Percentiles rank a stretch among this genome's conserved stretches.
phyloP scores from a whole-genome alignment of 2,113 vertebrate species.

The Dascyllus trimaculatus region DNA sequence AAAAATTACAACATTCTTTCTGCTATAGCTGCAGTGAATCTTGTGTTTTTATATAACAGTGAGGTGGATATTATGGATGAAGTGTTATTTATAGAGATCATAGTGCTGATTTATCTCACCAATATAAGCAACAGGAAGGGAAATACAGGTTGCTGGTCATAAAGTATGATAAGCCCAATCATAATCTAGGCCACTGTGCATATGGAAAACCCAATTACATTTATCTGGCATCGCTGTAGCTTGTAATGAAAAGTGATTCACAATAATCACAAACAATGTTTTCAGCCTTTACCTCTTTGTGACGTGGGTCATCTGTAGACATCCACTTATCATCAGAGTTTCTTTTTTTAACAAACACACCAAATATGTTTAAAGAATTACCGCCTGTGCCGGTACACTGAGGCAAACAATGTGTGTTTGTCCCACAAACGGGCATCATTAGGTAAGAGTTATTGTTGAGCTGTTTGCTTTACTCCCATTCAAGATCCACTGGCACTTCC shows the following conservation, averaged over 20 bases:
- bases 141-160: slow-evolving; percentile 15
- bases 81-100: neutral
- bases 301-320: neutral
- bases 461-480: slow-evolving; percentile 48
- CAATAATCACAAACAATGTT: neutral
- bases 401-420: neutral
- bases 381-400: neutral
- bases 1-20: neutral
- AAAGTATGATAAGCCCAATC: slow-evolving; percentile 32
- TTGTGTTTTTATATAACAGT: neutral
- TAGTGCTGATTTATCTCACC: slow-evolving; percentile 33
- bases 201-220: slow-evolving; percentile 23
- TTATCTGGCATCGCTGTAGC: slow-evolving; percentile 7
- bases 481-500: slow-evolving; percentile 38
- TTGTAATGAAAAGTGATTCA: slow-evolving; percentile 29
- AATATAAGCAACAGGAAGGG: slow-evolving; percentile 39
- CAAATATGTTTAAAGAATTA: slow-evolving; percentile 11
- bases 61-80: neutral
- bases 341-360: neutral
- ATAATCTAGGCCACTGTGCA: slow-evolving; percentile 2
- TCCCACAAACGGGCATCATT: neutral
- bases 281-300: neutral
- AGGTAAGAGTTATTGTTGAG: slow-evolving; percentile 29
- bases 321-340: neutral
- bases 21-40: neutral